Percentiles rank a stretch among this genome's conserved stretches.
Conservation (phyloP, 2,797 vertebrate genomes). For the Kryptolebias ocellatus region DNA sequence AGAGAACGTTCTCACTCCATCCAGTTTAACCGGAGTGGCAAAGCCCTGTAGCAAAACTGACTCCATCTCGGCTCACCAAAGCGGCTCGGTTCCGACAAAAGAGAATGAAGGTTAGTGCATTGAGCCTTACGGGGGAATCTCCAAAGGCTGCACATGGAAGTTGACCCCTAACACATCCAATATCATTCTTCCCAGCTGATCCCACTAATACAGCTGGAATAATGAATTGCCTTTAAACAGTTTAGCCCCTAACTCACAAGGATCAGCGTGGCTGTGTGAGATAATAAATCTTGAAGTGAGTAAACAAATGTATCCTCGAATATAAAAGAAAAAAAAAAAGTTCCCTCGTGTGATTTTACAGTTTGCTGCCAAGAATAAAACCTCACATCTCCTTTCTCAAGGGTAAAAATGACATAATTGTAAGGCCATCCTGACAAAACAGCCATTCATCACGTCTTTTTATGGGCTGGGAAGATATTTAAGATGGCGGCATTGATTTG, state of each 20-base stretch:
- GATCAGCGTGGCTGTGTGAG: conserved; percentile 22
- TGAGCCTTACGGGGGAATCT: conserved; percentile 25
- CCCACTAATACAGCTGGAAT: conserved; percentile 47
- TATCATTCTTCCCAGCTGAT: conserved; percentile 54
- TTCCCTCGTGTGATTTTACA: conserved; percentile 43
- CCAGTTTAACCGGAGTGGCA: conserved; percentile 60
- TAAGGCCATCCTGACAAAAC: conserved; percentile 63
- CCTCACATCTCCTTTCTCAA: conserved; percentile 50
- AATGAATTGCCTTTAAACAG: conserved; percentile 33
- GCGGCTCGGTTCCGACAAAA: conserved; percentile 32
- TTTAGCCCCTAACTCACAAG: conserved; percentile 14
- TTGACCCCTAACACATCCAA: conserved; percentile 51
- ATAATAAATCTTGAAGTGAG: conserved; percentile 56
- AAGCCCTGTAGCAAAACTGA: conserved; percentile 39
- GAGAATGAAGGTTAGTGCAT: conserved; percentile 18
- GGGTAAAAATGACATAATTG: conserved; percentile 77
- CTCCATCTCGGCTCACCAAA: conserved; percentile 40
- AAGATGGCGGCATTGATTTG: conserved; percentile 57
- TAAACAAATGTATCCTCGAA: conserved; percentile 55
- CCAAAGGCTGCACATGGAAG: conserved; percentile 25
- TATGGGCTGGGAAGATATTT: conserved; percentile 57
- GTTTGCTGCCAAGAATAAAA: conserved; percentile 21
- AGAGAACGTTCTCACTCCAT: conserved; percentile 60
- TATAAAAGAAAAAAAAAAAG: neutral
- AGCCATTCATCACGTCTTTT: conserved; percentile 63